phyloP scores from a whole-genome alignment of 2,113 vertebrate species.

The Oplegnathus fasciatus region DNA sequence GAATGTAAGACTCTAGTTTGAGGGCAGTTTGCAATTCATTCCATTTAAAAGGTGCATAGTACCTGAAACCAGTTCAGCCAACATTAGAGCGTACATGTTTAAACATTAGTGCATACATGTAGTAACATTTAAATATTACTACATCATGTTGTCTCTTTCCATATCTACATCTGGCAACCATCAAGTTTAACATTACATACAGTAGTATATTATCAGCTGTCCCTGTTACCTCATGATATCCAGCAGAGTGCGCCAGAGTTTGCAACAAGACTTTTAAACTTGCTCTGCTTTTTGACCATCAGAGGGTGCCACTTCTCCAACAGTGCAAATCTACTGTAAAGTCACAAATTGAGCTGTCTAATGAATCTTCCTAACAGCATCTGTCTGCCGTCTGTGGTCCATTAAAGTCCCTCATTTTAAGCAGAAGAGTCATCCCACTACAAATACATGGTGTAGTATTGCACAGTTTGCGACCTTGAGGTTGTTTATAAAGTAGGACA shows the following conservation, averaged over 20 bases:
- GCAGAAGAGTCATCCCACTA: background rate
- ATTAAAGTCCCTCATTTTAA: background rate
- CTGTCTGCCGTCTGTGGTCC: background rate
- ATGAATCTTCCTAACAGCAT: background rate
- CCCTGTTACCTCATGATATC: background rate
- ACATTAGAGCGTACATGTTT: too few species aligned
- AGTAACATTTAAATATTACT: too few species aligned
- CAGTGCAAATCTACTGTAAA: background rate
- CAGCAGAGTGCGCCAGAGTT: constrained; percentile 46
- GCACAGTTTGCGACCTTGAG: background rate
- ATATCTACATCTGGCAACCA: background rate
- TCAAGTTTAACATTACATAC: background rate
- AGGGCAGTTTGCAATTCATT: too few species aligned
- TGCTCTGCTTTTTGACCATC: constrained; percentile 34
- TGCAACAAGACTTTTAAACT: accelerated
- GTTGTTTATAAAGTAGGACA: background rate
- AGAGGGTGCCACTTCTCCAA: constrained; percentile 46
- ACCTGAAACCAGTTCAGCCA: too few species aligned
- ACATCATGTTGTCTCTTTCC: background rate
- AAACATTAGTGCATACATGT: too few species aligned
- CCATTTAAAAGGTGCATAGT: too few species aligned
- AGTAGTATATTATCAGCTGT: background rate
- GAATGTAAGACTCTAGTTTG: too few species aligned
- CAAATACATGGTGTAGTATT: background rate
- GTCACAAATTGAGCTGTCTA: constrained; percentile 32